phyloP scores from a whole-genome alignment of 2,797 vertebrate genomes.

The Coreius guichenoti region DNA sequence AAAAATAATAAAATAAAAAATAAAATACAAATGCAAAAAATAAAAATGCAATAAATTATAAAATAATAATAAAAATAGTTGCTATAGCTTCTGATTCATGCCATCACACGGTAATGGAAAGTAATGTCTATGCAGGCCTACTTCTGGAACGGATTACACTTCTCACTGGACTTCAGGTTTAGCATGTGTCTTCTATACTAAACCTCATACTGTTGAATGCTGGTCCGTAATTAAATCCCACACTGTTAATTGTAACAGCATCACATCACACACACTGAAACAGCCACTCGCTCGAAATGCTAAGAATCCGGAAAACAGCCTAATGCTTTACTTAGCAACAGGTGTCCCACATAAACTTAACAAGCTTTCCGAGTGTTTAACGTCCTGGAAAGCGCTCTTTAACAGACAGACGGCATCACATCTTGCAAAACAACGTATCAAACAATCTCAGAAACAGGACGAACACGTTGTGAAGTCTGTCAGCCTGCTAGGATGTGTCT shows the following conservation, averaged over 20 bases:
- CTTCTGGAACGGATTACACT: background rate
- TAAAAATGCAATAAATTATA: background rate
- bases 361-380: conserved; percentile 14
- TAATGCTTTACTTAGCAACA: conserved; percentile 28
- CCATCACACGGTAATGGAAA: background rate
- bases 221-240: background rate
- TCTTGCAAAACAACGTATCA: background rate
- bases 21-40: no score
- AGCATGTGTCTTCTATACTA: no score
- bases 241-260: conserved; percentile 4
- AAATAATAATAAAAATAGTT: background rate
- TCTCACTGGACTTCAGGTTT: background rate
- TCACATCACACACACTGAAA: background rate
- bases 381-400: conserved; percentile 7
- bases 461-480: conserved; percentile 14
- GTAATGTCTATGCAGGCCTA: background rate
- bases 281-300: background rate
- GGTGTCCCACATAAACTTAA: conserved; percentile 27
- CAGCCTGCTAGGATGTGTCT: background rate
- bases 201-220: background rate
- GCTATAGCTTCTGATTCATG: no score
- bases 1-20: no score
- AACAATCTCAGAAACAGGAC: background rate
- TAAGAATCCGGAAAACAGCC: conserved; percentile 10
- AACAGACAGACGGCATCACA: background rate